These are phyloP conservation scores for Delia radicum DNA, from an alignment of 1,140 invertebrate genomes.

Conservation along the genomic window DNA sequence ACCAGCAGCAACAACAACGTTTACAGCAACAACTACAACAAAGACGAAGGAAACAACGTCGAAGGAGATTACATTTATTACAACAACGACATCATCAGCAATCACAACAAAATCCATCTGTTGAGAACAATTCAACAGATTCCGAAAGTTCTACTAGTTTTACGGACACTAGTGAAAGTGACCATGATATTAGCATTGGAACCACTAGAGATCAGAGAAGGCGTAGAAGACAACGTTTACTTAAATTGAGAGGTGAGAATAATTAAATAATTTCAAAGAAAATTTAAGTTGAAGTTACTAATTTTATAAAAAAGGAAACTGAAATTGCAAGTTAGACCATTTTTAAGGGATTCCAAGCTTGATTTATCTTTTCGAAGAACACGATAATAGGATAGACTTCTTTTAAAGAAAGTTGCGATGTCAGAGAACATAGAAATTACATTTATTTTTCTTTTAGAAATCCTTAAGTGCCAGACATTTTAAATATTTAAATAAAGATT, in stretches of 20 bases:
- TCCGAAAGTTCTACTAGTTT: neutral
- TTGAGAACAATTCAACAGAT: neutral
- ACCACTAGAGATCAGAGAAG: conserved; percentile 2
- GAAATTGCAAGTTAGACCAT: too few species aligned
- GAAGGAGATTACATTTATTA: neutral
- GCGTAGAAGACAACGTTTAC: neutral
- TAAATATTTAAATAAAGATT: too few species aligned
- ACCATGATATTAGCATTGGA: neutral
- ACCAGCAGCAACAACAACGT: conserved; percentile 1
- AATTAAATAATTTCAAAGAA: neutral
- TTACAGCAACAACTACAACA: neutral
- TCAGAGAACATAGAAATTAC: too few species aligned
- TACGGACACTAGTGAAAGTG: neutral
- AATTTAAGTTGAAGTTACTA: neutral
- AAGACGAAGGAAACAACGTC: conserved; percentile 11
- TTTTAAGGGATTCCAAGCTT: too few species aligned
- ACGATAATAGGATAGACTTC: too few species aligned
- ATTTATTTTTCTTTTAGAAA: too few species aligned
- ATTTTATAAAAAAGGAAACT: too few species aligned
- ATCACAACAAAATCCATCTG: neutral
- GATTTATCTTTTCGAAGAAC: too few species aligned
- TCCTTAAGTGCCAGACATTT: too few species aligned
- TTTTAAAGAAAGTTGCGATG: too few species aligned
- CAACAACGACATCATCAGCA: conserved; percentile 15
- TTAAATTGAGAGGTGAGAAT: conserved; percentile 7